Evolutionary conservation across 53 echinoderm and acorn worm species (phyloP).

Genomic region (Patiria pectinifera): DNA sequence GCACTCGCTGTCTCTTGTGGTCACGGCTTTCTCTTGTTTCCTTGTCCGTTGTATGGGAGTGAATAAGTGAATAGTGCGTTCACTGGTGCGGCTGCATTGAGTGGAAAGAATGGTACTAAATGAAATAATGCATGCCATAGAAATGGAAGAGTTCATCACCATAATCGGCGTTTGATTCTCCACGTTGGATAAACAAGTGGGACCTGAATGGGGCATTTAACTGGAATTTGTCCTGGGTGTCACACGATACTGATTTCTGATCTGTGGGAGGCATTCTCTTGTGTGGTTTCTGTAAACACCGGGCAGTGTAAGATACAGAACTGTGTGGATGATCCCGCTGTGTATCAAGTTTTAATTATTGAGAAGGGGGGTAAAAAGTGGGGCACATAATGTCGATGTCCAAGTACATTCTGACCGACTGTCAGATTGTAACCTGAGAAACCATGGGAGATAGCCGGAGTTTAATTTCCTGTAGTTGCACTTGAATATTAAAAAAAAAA

Average conservation of each 20-base stretch:
- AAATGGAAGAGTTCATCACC: slow-evolving; percentile 44
- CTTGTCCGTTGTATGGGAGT: neutral
- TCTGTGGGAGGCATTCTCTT: slow-evolving; percentile 21
- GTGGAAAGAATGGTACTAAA: slow-evolving; percentile 3
- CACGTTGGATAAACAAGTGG: slow-evolving; percentile 36
- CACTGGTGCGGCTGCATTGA: slow-evolving; percentile 37
- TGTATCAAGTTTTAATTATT: slow-evolving; percentile 62
- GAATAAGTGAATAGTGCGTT: slow-evolving; percentile 44
- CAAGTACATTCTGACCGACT: neutral
- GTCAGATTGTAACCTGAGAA: slow-evolving; percentile 39
- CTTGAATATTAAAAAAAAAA: slow-evolving; percentile 52
- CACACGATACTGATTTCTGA: slow-evolving; percentile 36
- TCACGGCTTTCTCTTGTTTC: slow-evolving; percentile 20
- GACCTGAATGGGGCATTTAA: slow-evolving; percentile 37
- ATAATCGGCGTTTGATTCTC: slow-evolving; percentile 29
- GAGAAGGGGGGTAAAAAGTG: neutral
- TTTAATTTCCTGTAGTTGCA: slow-evolving; percentile 64
- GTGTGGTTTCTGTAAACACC: slow-evolving; percentile 51
- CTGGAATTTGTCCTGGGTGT: slow-evolving; percentile 33
- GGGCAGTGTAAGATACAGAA: slow-evolving; percentile 3
- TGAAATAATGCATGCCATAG: slow-evolving; percentile 11
- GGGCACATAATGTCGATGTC: slow-evolving; percentile 40
- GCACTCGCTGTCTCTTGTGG: slow-evolving; percentile 14
- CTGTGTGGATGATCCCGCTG: neutral
- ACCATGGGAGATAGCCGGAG: slow-evolving; percentile 18